Conservation (phyloP, 2,797 vertebrate species). For the Craterocephalus amniculus region DNA sequence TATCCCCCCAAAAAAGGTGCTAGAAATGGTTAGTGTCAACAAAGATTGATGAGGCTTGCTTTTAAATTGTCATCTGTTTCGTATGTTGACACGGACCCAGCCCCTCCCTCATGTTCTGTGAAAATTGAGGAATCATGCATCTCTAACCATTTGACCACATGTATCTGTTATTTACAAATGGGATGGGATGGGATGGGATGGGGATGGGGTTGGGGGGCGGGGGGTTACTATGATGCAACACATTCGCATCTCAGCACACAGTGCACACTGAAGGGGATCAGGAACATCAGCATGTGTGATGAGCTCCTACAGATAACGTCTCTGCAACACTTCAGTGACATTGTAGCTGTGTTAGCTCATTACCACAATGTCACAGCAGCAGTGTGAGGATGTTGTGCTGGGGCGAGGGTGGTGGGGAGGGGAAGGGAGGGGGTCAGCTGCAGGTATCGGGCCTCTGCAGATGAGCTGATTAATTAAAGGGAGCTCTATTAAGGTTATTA, state of each 20-base stretch:
- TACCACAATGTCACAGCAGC: conserved; percentile 83
- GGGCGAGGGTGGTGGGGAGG: conserved; percentile 49
- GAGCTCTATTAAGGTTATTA: conserved; percentile 83
- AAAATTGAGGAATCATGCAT: conserved; percentile 58
- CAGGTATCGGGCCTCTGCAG: conserved; percentile 80
- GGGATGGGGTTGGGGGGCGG: background rate
- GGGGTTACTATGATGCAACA: conserved; percentile 8
- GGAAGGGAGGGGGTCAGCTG: conserved; percentile 59
- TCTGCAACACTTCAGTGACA: conserved; percentile 81
- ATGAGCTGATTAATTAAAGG: conserved; percentile 85
- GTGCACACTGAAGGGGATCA: conserved; percentile 81
- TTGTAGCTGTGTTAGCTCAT: conserved; percentile 84
- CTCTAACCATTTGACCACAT: conserved; percentile 55
- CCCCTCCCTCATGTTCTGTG: conserved; percentile 43
- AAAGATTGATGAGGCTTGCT: conserved; percentile 85
- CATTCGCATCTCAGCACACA: conserved; percentile 35
- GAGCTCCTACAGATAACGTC: conserved; percentile 83
- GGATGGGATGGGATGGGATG: background rate
- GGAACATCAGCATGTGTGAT: conserved; percentile 84
- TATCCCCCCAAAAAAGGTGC: conserved; percentile 87
- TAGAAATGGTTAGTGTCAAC: conserved; percentile 84
- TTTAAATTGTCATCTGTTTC: conserved; percentile 84
- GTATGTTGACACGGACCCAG: conserved; percentile 63
- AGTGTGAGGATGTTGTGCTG: conserved; percentile 76
- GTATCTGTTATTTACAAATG: conserved; percentile 43